Evolutionary conservation across 2,888 invertebrate species (phyloP).

Genomic region (Aleiodes testaceus): DNA sequence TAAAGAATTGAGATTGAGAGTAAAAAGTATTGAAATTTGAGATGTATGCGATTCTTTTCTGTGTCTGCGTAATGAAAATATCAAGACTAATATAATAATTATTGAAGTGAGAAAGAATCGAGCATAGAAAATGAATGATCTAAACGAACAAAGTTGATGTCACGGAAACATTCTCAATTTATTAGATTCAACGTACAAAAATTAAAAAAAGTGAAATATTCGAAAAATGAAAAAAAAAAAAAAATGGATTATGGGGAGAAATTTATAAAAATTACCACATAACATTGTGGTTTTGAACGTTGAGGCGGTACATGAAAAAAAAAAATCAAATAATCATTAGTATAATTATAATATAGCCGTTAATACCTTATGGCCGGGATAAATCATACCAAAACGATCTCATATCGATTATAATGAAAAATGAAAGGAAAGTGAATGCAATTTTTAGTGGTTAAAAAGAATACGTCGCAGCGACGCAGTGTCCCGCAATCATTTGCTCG

Average conservation of each 20-base stretch:
- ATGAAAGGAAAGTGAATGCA: conserved; percentile 48
- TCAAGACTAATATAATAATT: too few relatives aligned
- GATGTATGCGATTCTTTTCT: too few relatives aligned
- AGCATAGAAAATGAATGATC: too few relatives aligned
- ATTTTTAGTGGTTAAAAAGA: conserved; percentile 54
- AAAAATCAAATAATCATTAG: conserved; percentile 26
- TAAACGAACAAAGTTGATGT: too few relatives aligned
- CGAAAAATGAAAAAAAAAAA: neutral
- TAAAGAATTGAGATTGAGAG: too few relatives aligned
- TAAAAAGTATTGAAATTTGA: too few relatives aligned
- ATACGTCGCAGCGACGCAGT: conserved; percentile 53
- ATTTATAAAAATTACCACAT: too few relatives aligned
- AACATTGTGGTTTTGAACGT: too few relatives aligned
- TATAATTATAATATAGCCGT: conserved; percentile 47
- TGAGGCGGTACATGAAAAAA: conserved; percentile 3
- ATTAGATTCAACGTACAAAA: neutral
- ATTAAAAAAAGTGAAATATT: neutral
- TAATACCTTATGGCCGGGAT: conserved; percentile 65
- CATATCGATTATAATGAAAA: conserved; percentile 65
- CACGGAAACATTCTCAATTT: neutral
- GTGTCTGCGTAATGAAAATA: too few relatives aligned
- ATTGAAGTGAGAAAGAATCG: too few relatives aligned
- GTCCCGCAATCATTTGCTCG: conserved; percentile 44
- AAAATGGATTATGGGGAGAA: neutral
- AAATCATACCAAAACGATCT: conserved; percentile 71